phyloP scores from a whole-genome alignment of 2,797 vertebrate species.

The Sphenodon punctatus region DNA sequence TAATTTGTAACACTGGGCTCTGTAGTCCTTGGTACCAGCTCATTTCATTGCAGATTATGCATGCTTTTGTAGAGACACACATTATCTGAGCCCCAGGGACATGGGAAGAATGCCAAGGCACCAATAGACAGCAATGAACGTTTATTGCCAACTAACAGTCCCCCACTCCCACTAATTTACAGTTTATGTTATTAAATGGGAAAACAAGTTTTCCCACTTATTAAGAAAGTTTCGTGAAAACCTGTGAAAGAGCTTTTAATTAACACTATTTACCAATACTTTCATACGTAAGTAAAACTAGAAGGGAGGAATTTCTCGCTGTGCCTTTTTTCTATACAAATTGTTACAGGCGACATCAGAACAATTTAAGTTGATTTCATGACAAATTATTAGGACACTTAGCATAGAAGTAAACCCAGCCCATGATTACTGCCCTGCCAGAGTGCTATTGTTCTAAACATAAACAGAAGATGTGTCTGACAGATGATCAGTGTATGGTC shows the following conservation, averaged over 20 bases:
- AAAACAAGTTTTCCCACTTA: conserved; percentile 33
- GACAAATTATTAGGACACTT: conserved; percentile 55
- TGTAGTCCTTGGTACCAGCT: conserved; percentile 52
- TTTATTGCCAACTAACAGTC: conserved; percentile 53
- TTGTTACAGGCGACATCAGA: conserved; percentile 30
- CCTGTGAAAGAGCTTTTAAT: conserved; percentile 23
- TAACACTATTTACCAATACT: conserved; percentile 25
- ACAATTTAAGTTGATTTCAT: conserved; percentile 40
- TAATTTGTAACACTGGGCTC: conserved; percentile 57
- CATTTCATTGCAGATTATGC: conserved; percentile 59
- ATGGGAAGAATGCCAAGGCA: conserved; percentile 51
- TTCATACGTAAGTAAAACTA: neutral
- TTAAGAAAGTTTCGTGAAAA: conserved; percentile 42
- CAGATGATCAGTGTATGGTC: neutral
- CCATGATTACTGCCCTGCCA: conserved; percentile 23
- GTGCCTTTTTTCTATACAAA: conserved; percentile 18
- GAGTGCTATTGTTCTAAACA: neutral
- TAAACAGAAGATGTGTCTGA: conserved; percentile 31
- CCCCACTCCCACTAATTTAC: conserved; percentile 27
- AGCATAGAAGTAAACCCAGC: conserved; percentile 40
- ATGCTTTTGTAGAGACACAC: conserved; percentile 60
- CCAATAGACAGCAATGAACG: conserved; percentile 40
- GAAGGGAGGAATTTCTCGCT: conserved; percentile 31
- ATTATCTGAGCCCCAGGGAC: conserved; percentile 60
- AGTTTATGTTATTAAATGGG: conserved; percentile 36